Conservation (phyloP, 2,113 vertebrate genomes). For the Crotalus horridus region DNA sequence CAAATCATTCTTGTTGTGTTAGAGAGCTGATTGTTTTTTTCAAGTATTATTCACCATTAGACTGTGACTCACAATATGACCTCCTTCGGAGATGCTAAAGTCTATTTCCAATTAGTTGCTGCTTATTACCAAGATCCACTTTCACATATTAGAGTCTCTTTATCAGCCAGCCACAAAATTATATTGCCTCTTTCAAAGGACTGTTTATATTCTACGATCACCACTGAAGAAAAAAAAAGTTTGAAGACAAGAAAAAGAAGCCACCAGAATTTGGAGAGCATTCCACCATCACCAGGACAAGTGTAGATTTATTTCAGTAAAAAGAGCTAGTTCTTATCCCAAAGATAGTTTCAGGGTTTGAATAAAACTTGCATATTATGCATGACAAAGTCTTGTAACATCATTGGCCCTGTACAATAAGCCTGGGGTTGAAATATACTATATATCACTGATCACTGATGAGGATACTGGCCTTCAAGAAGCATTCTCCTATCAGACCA, state of each 20-base stretch:
- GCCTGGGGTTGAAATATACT: background rate
- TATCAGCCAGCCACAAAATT: slow-evolving; percentile 33
- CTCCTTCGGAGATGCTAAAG: slow-evolving; percentile 60
- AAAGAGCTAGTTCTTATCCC: background rate
- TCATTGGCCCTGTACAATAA: background rate
- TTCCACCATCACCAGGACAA: background rate
- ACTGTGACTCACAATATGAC: slow-evolving; percentile 58
- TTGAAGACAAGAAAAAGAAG: slow-evolving; percentile 21
- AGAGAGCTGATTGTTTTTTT: slow-evolving; percentile 65
- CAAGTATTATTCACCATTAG: slow-evolving; percentile 65
- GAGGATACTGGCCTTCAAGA: background rate
- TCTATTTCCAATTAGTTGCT: slow-evolving; percentile 65
- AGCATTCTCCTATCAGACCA: background rate
- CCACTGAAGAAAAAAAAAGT: slow-evolving; percentile 17
- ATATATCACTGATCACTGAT: too few species aligned
- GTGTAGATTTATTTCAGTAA: background rate
- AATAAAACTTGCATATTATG: background rate
- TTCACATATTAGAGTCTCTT: slow-evolving; percentile 41
- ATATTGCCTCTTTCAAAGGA: slow-evolving; percentile 26
- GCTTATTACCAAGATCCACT: slow-evolving; percentile 37
- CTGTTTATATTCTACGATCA: slow-evolving; percentile 34
- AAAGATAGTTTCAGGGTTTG: background rate
- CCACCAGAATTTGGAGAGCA: slow-evolving; percentile 7
- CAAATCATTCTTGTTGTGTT: slow-evolving; percentile 74
- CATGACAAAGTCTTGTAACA: background rate